A percentile compares a stretch with the other conserved stretches of the same genome.
These are phyloP conservation scores for Connochaetes taurinus DNA, from an alignment of 2,113 vertebrate genomes.

Conservation along the genomic window DNA sequence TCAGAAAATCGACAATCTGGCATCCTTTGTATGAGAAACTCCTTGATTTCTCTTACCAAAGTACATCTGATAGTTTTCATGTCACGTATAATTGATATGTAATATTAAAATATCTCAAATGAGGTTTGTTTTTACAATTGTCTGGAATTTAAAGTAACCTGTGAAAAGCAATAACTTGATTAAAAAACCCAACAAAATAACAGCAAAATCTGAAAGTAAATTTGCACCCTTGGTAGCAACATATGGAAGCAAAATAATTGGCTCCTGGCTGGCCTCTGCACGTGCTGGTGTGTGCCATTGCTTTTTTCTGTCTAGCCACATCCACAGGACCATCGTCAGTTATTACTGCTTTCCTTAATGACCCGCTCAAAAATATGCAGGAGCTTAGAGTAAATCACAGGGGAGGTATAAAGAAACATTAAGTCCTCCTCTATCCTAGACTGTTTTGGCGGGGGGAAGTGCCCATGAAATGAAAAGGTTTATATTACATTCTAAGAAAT, in stretches of 20 bases:
- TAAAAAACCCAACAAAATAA: not conserved
- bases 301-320: not conserved
- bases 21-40: not conserved
- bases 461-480: not conserved
- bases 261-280: not conserved
- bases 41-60: not conserved
- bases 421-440: not conserved
- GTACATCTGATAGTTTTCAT: not conserved
- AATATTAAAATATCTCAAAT: not conserved
- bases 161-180: constrained; percentile 3
- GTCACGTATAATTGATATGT: not conserved
- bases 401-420: not conserved
- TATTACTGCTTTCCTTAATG: not conserved
- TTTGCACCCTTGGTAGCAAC: constrained; percentile 11
- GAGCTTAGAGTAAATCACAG: not conserved
- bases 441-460: not conserved
- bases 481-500: constrained; percentile 9
- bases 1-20: not conserved
- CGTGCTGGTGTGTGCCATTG: not conserved
- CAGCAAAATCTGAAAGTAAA: not conserved
- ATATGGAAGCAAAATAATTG: not conserved
- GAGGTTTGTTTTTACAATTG: constrained; percentile 3
- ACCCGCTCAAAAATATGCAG: not conserved
- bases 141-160: constrained; percentile 30
- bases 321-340: not conserved